Conservation (phyloP, 2,113 vertebrate species). For the Serilophus lunatus region DNA sequence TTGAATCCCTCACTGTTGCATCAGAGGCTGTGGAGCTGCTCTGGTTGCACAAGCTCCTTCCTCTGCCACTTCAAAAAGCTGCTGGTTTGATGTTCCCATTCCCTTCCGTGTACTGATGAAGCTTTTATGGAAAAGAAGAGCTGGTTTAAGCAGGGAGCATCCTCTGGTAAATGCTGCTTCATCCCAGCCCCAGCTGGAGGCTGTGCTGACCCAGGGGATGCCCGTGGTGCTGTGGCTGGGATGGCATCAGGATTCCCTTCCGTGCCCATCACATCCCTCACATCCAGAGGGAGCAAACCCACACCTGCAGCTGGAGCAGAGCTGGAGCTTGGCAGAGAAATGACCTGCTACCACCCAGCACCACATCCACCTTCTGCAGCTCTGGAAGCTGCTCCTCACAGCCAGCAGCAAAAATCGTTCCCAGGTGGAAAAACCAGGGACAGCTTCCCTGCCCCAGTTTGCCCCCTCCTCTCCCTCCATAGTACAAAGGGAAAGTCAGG, state of each 20-base stretch:
- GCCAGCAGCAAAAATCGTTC: not conserved
- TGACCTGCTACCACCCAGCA: accelerated
- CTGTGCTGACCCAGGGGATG: not conserved
- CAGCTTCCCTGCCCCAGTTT: not conserved
- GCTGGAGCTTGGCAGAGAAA: not conserved
- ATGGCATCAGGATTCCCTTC: not conserved
- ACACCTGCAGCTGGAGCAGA: not conserved
- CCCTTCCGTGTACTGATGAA: not conserved
- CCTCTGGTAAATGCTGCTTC: not conserved
- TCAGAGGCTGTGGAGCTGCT: too few species aligned
- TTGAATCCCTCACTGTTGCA: too few species aligned
- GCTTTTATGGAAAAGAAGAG: not conserved
- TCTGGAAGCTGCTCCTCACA: not conserved
- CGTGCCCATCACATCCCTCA: not conserved
- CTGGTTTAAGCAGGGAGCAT: not conserved
- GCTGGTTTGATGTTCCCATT: not conserved
- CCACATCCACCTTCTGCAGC: not conserved
- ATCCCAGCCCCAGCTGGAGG: not conserved
- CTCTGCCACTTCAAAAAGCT: too few species aligned
- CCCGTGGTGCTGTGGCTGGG: not conserved
- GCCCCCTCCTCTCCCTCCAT: not conserved
- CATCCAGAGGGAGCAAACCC: not conserved
- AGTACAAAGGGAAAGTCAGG: accelerated
- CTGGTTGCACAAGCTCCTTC: too few species aligned
- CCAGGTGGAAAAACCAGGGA: not conserved